These are phyloP conservation scores for Drosophila dives DNA, from an alignment of 2,888 invertebrate genomes.

Conservation along the genomic window DNA sequence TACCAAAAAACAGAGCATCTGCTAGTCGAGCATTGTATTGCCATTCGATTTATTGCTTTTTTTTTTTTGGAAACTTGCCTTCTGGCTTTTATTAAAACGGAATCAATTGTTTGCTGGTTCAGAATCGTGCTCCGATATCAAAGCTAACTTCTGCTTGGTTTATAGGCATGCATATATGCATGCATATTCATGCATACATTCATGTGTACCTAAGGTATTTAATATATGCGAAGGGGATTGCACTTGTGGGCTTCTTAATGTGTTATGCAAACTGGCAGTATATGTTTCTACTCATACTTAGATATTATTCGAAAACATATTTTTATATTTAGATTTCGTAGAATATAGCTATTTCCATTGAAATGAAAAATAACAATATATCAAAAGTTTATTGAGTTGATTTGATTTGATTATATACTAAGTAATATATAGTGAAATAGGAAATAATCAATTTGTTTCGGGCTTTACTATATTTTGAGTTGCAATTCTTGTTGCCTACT, in stretches of 20 bases:
- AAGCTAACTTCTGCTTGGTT: not conserved
- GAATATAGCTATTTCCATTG: not conserved
- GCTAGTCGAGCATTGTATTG: not conserved
- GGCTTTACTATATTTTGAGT: not conserved
- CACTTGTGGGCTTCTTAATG: conserved; percentile 13
- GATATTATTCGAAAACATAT: not conserved
- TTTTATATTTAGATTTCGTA: not conserved
- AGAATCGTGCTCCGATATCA: conserved; percentile 4
- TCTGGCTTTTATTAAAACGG: conserved; percentile 4
- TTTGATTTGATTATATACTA: not conserved
- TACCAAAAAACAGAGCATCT: not conserved
- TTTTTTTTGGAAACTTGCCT: not conserved
- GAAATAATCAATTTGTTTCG: not conserved
- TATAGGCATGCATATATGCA: not conserved
- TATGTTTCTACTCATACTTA: not conserved
- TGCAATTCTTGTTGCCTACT: not conserved
- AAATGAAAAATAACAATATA: not conserved
- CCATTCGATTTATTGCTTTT: not conserved
- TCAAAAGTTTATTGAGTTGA: not conserved
- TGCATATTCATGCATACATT: not conserved
- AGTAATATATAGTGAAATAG: not conserved
- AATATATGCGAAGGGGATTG: not conserved
- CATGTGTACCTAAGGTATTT: not conserved
- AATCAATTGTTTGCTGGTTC: conserved; percentile 27
- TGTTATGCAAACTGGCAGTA: conserved; percentile 17